A percentile compares a stretch with the other conserved stretches of the same genome.
phyloP scores from a whole-genome alignment of 1,140 invertebrate species.

The Heliconius nattereri region DNA sequence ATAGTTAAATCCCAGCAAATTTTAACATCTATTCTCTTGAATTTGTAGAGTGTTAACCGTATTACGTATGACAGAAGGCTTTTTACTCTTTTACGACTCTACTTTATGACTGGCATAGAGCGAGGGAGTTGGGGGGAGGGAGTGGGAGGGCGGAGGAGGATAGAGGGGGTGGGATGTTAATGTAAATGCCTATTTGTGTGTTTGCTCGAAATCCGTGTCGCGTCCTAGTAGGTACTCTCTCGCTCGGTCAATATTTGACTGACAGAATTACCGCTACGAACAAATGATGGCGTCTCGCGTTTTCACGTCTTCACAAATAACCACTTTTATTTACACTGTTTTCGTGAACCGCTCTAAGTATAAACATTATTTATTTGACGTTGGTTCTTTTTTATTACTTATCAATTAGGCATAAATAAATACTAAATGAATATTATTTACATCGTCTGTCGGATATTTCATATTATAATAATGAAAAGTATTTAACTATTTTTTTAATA shows the following conservation, averaged over 20 bases:
- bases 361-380: background rate
- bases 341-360: constrained; percentile 30
- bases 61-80: constrained; percentile 41
- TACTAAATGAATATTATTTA: too few species aligned
- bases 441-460: too few species aligned
- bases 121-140: constrained; percentile 17
- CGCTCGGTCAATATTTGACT: constrained; percentile 73
- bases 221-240: constrained; percentile 64
- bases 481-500: too few species aligned
- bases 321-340: constrained; percentile 31
- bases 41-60: constrained; percentile 37
- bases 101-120: constrained; percentile 45
- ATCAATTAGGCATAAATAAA: background rate
- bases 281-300: constrained; percentile 63
- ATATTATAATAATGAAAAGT: too few species aligned
- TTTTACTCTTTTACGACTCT: constrained; percentile 51
- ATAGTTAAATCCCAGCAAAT: background rate
- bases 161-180: constrained; percentile 52
- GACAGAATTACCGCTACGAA: constrained; percentile 74
- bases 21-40: background rate
- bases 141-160: constrained; percentile 21
- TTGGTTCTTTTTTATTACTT: background rate
- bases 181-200: constrained; percentile 76
- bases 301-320: constrained; percentile 39
- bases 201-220: constrained; percentile 77